Evolutionary conservation across 2,113 vertebrate genomes (phyloP).

Genomic region (Argyrosomus japonicus): DNA sequence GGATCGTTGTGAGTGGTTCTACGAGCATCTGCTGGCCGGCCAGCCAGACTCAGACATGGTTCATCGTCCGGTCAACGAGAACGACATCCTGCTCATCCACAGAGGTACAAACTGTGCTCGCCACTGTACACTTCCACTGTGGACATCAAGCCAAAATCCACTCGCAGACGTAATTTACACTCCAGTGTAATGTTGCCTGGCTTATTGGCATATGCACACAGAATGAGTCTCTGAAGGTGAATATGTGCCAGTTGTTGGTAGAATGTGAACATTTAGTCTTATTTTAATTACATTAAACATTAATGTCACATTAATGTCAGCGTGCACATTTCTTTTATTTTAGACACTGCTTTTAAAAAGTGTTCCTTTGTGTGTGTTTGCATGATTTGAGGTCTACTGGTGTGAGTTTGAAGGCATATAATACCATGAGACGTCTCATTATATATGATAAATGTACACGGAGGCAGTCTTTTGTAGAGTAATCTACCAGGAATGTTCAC

Average conservation of each 20-base stretch:
- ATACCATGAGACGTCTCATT: not conserved
- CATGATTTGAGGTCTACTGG: not conserved
- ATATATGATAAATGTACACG: not conserved
- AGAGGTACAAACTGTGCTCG: constrained; percentile 87
- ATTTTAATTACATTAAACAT: not conserved
- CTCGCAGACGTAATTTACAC: not conserved
- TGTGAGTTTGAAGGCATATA: not conserved
- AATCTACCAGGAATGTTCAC: not conserved
- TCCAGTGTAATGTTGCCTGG: not conserved
- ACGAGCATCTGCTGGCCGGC: constrained; percentile 94
- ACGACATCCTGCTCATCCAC: constrained; percentile 95
- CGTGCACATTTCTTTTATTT: not conserved
- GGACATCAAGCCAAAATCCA: not conserved
- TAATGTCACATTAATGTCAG: not conserved
- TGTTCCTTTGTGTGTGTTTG: no score
- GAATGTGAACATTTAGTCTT: not conserved
- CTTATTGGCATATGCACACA: not conserved
- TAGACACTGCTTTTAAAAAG: not conserved
- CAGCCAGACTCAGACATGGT: constrained; percentile 98
- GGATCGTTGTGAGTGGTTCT: constrained; percentile 99
- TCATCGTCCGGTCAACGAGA: constrained; percentile 96
- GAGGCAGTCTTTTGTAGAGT: not conserved
- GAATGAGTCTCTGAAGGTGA: not conserved
- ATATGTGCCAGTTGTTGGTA: constrained; percentile 12
- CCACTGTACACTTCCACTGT: not conserved